Base-by-base conservation (phyloP, 1,140 invertebrate species). In the Leptoteleia sp. region DNA sequence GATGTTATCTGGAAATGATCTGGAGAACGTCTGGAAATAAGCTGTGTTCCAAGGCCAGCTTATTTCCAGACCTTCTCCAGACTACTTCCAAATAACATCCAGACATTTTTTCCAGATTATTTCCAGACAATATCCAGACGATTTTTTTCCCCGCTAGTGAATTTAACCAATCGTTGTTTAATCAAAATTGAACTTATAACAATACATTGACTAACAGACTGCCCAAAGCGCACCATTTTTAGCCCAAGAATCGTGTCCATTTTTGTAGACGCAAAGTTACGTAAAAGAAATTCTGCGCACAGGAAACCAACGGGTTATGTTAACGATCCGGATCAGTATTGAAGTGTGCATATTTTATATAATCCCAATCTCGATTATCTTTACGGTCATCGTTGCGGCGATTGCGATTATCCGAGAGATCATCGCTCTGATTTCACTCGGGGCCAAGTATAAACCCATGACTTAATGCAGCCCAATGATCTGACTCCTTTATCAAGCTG, bases 311-410 rank as follows among this genome's bases (percentile, higher is more conserved):
- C 50, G 4, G 9, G 48, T 67, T 55, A 37, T 47, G 48, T 12
- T 55, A 67, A 67, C 37, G 27, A 55, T 38, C 17, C 27, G 27
- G 13, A 47, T 15, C 11, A 40, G 61, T 64, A 52, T 64, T 40
- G 43, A 48, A 11, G 12, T n/a, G n/a, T 11, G 16, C n/a, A 37
- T 22, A 48, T 48, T 62, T 62, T 62, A 62, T 62, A 38, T 38
- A 48, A 62, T 48, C 48, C 4, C 19, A 16, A 27, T 16, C 8
- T 6, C 0, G 33, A 42, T 29, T 27, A 11, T 11, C 8, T 12
- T 29, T 27, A 15, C 16, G 25, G 4, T 40, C 29, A 55, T 29
- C 35, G 11, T 45, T 45, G 45, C n/a, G 8, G 11, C 35, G 17
- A 35, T 35, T 19, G 16, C 7, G 25, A 59, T 59, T 59, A 65